Percentiles rank a stretch among this genome's conserved stretches.
These are phyloP conservation scores for Torymus tubicola DNA, from an alignment of 2,888 invertebrate species.

Conservation along the genomic window DNA sequence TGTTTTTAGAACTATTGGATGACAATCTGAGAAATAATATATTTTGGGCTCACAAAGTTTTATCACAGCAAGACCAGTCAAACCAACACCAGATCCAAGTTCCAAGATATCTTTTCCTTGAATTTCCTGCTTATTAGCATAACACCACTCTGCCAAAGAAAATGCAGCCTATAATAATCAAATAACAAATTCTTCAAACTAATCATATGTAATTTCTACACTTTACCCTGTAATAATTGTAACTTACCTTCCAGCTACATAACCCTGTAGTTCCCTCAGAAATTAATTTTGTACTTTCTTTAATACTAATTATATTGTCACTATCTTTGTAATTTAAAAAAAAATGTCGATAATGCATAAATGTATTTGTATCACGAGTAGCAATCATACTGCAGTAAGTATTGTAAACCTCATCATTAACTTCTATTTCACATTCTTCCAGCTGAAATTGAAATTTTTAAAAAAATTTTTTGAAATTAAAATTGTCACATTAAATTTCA, in stretches of 20 bases:
- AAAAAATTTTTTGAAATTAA: slow-evolving; percentile 6
- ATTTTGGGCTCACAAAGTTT: slow-evolving; percentile 78
- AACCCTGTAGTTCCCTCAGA: slow-evolving; percentile 88
- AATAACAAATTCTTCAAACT: background rate
- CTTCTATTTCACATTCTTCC: slow-evolving; percentile 78
- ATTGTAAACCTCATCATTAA: slow-evolving; percentile 83
- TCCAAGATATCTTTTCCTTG: slow-evolving; percentile 81
- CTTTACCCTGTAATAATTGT: background rate
- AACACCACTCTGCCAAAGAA: slow-evolving; percentile 84
- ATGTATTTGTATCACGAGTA: slow-evolving; percentile 66
- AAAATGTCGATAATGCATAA: slow-evolving; percentile 83
- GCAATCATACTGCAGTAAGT: slow-evolving; percentile 79
- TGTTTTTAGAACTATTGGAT: slow-evolving; percentile 81
- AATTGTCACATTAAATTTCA: background rate
- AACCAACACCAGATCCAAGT: slow-evolving; percentile 87
- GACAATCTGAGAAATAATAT: slow-evolving; percentile 84
- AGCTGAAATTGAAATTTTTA: slow-evolving; percentile 70
- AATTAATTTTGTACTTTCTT: slow-evolving; percentile 85
- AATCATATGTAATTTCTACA: background rate
- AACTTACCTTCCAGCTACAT: slow-evolving; percentile 85
- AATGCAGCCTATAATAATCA: slow-evolving; percentile 80
- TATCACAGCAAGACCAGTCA: slow-evolving; percentile 82
- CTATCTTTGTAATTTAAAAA: slow-evolving; percentile 73
- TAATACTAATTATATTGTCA: slow-evolving; percentile 78
- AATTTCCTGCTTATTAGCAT: slow-evolving; percentile 79